Percentiles rank a stretch among this genome's conserved stretches.
These are phyloP conservation scores for Lerema accius DNA, from an alignment of 1,140 invertebrate species.

Conservation along the genomic window DNA sequence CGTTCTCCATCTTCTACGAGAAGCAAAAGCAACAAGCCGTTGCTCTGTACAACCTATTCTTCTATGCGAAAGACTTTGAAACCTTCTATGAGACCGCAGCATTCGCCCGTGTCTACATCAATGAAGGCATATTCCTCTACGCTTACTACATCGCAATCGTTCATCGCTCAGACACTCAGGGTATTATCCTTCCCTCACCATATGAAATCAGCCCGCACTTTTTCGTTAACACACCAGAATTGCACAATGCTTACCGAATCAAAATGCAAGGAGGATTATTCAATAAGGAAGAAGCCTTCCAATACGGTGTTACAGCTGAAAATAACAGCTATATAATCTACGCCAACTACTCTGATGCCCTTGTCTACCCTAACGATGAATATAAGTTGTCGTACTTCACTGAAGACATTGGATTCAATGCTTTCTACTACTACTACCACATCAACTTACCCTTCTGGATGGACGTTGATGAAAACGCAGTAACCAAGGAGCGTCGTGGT, in stretches of 20 bases:
- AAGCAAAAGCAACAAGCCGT: too few species aligned
- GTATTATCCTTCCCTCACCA: constrained; percentile 84
- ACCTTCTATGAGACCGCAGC: constrained; percentile 85
- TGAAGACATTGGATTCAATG: constrained; percentile 87
- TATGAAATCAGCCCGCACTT: constrained; percentile 86
- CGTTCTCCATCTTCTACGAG: constrained; percentile 84
- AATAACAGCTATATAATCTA: constrained; percentile 70
- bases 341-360: constrained; percentile 82
- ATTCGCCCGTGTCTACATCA: constrained; percentile 84
- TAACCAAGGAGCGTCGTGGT: constrained; percentile 82
- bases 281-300: constrained; percentile 28
- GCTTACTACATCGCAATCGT: constrained; percentile 84
- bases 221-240: constrained; percentile 83
- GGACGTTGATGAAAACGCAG: constrained; percentile 76
- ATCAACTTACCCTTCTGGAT: constrained; percentile 86
- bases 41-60: too few species aligned
- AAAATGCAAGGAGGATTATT: constrained; percentile 82
- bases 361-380: constrained; percentile 82
- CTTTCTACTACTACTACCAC: constrained; percentile 88
- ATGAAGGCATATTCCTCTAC: constrained; percentile 85
- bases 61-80: too few species aligned
- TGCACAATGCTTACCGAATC: constrained; percentile 82
- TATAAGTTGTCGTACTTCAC: constrained; percentile 88
- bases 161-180: constrained; percentile 83
- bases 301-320: constrained; percentile 76